Evolutionary conservation across 2,113 vertebrate genomes (phyloP), one percentile per base, ranked within the genome.

Genomic region (Calidris pugnax): DNA sequence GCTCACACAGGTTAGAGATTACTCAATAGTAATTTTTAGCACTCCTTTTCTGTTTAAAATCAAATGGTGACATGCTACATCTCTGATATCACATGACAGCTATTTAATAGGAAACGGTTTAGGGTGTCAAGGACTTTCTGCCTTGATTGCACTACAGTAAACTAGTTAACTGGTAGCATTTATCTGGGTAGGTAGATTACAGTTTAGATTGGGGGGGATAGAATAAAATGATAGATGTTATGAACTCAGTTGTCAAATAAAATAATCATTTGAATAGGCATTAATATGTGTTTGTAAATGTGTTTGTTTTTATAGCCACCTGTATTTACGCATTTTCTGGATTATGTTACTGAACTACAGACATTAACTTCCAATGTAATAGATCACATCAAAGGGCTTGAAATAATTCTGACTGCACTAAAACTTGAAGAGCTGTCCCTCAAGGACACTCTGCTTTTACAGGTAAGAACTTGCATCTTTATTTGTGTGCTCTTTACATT

Each of bases 341-440:
- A 99, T 87, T 98, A 99, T 75, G 97, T 98, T 59, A 97, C 97
- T 80, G 98, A 98, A 35, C 98, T 99, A 85, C 99, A 99, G 98
- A 98, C 97, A 5, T 97, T 99, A 95, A 98, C 99, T 69, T 98
- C 98, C 90, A 98, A 99, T 75, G 98, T 98, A 73, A 92, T 99
- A 96, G 99, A 99, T 96, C 98, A 99, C 81, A 98, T 99, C 96
- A 99, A 98, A 98, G 98, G 97, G 94, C 99, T 99, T 94, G 99
- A 99, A 98, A 96, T 96, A 27, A 96, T 93, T 92, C 95, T 99
- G 48, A 98, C 98, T 69, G 98, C 99, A 97, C 98, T 99, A 92
- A 99, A 99, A 97, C 97, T 99, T 98, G 98, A 98, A 97, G 98
- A 98, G 95, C 97, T 99, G 91, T 98, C 98, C 80, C 95, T 99